Conservation (phyloP, 2,888 invertebrate genomes). For the Synergus gifuensis region DNA sequence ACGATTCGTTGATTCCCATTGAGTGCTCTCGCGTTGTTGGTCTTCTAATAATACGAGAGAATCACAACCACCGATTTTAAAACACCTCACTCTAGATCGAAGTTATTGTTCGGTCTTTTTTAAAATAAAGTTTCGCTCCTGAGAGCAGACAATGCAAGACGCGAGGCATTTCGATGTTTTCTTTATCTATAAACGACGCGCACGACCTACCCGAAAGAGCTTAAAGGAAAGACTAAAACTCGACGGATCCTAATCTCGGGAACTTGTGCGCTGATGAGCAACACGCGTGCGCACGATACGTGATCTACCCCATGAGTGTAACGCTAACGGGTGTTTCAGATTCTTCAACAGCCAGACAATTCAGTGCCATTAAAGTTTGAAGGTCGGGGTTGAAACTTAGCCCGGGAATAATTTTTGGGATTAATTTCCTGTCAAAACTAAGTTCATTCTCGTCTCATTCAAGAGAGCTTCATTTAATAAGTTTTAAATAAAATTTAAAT, state of each 20-base stretch:
- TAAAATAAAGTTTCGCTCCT: slow-evolving; percentile 1
- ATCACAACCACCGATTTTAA: slow-evolving; percentile 22
- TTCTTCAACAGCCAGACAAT: background rate
- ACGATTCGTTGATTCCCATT: slow-evolving; percentile 16
- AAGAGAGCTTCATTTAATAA: too few relatives aligned
- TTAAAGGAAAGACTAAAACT: slow-evolving; percentile 65
- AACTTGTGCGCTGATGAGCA: slow-evolving; percentile 57
- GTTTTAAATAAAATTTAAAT: too few relatives aligned
- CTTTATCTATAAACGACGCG: slow-evolving; percentile 54
- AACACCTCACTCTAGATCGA: background rate
- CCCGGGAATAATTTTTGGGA: background rate
- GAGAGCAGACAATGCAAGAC: slow-evolving; percentile 42
- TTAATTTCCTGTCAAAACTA: background rate
- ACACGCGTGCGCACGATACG: slow-evolving; percentile 55
- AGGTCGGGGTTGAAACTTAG: background rate
- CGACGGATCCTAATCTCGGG: slow-evolving; percentile 63
- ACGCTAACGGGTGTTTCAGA: slow-evolving; percentile 56
- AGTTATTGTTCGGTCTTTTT: background rate
- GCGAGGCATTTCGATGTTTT: slow-evolving; percentile 45
- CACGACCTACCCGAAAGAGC: slow-evolving; percentile 50
- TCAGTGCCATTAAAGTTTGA: slow-evolving; percentile 4
- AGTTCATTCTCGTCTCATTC: too few relatives aligned
- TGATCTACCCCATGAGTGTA: slow-evolving; percentile 54
- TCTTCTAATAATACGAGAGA: slow-evolving; percentile 3
- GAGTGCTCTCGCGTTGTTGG: slow-evolving; percentile 16